phyloP scores from a whole-genome alignment of 2,113 vertebrate species.

The Sterrhoptilus dennistouni region DNA sequence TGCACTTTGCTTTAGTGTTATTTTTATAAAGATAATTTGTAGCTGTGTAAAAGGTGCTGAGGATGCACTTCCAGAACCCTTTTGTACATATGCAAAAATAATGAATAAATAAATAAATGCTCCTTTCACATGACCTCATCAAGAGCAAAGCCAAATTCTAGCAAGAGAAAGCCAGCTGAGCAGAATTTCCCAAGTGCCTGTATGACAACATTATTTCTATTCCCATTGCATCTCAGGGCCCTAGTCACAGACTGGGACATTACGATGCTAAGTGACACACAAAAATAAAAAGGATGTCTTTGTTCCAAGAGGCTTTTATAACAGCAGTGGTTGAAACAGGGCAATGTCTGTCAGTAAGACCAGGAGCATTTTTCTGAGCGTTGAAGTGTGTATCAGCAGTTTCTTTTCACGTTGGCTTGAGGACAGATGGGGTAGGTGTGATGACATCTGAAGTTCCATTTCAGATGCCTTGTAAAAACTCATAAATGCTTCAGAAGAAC shows the following conservation, averaged over 20 bases:
- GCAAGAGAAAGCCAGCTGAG: conserved; percentile 18
- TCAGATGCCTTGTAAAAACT: background rate
- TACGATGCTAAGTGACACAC: background rate
- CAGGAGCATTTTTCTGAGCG: background rate
- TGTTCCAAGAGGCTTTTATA: background rate
- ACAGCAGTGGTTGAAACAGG: background rate
- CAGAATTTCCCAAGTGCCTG: conserved; percentile 45
- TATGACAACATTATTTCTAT: background rate
- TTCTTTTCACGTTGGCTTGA: background rate
- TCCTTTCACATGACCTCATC: conserved; percentile 54
- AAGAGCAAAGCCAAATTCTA: conserved; percentile 45
- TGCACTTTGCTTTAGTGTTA: conserved; percentile 31
- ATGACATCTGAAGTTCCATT: conserved; percentile 8
- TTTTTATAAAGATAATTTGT: conserved; percentile 57
- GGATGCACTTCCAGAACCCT: conserved; percentile 34
- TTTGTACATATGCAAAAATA: conserved; percentile 46
- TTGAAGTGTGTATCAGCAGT: background rate
- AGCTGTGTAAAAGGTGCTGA: conserved; percentile 57
- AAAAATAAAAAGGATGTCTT: conserved; percentile 13
- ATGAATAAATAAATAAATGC: conserved; percentile 47
- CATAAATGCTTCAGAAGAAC: background rate
- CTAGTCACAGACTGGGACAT: background rate
- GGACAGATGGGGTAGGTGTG: background rate
- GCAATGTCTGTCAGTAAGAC: background rate
- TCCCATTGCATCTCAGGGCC: background rate